Evolutionary conservation across 2,113 vertebrate genomes (phyloP).

Genomic region (Podilymbus podiceps): DNA sequence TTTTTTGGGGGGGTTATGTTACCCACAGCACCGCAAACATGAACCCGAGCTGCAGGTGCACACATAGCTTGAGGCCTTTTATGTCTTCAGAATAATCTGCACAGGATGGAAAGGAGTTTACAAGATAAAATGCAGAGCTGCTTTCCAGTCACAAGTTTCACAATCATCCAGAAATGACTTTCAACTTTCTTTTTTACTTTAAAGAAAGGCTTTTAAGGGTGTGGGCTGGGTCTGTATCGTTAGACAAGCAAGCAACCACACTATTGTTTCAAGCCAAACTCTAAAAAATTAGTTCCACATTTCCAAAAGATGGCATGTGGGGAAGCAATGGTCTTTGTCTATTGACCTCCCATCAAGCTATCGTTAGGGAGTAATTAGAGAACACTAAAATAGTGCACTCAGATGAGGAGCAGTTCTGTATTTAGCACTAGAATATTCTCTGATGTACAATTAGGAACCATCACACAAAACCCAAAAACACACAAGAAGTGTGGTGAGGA

Average conservation of each 20-base stretch:
- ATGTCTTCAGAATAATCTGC: not conserved
- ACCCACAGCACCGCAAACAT: not conserved
- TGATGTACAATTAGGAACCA: slow-evolving; percentile 57
- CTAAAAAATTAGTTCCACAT: slow-evolving; percentile 11
- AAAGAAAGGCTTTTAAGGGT: not conserved
- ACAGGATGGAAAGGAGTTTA: not conserved
- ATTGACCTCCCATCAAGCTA: not conserved
- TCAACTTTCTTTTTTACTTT: not conserved
- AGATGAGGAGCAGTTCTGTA: slow-evolving; percentile 20
- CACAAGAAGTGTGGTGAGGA: not conserved
- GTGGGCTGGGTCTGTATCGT: not conserved
- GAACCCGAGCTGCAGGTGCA: not conserved
- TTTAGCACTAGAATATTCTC: slow-evolving; percentile 37
- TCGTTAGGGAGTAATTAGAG: slow-evolving; percentile 55
- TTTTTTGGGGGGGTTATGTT: not conserved
- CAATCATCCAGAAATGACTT: not conserved
- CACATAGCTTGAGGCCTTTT: not conserved
- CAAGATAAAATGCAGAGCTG: not conserved
- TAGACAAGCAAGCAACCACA: not conserved
- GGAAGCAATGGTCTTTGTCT: not conserved
- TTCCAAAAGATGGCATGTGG: not conserved
- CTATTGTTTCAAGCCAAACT: not conserved
- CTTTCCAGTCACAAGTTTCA: slow-evolving; percentile 23
- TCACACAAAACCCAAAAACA: not conserved
- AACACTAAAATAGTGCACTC: not conserved